Evolutionary conservation across 2,113 vertebrate genomes (phyloP).

Genomic region (Tauraco erythrolophus): DNA sequence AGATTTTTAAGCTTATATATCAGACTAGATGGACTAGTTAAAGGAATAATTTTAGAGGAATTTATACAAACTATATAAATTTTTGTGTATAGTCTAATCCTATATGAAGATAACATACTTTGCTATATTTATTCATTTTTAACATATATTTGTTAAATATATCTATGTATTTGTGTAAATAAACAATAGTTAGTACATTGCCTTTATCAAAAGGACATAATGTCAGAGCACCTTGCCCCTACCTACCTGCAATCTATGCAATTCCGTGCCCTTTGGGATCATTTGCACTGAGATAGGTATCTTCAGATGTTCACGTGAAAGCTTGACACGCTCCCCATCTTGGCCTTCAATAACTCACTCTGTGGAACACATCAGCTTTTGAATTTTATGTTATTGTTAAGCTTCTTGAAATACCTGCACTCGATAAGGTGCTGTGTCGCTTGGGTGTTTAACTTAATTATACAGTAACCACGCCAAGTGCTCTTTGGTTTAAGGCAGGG

Average conservation of each 20-base stretch:
- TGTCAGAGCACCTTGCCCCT: background rate
- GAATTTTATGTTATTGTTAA: background rate
- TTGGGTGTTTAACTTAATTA: background rate
- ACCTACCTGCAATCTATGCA: background rate
- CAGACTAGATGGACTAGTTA: background rate
- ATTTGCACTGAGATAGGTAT: background rate
- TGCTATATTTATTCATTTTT: background rate
- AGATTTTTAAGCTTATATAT: background rate
- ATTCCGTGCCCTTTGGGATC: slow-evolving; percentile 34
- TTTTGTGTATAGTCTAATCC: background rate
- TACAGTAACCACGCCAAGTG: background rate
- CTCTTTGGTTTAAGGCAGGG: background rate
- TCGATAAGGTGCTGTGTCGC: background rate
- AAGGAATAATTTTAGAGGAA: background rate
- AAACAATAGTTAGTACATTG: background rate
- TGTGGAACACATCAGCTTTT: background rate
- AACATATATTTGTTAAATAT: background rate
- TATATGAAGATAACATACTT: background rate
- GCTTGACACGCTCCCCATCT: background rate
- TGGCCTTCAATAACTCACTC: background rate
- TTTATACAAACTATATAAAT: background rate
- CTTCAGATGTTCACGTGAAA: background rate
- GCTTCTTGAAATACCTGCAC: background rate
- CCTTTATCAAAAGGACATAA: background rate
- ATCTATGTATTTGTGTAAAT: background rate